Conservation (phyloP, 2,797 vertebrate genomes). For the Rhincodon typus region DNA sequence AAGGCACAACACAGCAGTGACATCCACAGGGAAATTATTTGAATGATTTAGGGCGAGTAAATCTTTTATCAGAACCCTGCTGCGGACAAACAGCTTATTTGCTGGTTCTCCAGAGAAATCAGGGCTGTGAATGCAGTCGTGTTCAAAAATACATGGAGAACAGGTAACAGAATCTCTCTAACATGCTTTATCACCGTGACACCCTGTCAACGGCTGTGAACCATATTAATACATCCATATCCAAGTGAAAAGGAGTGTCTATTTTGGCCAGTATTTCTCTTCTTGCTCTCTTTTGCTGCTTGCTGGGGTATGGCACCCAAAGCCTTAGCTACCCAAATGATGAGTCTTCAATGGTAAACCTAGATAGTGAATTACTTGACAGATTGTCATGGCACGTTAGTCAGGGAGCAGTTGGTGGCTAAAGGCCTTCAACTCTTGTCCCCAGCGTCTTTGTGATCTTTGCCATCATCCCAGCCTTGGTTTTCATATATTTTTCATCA, state of each 20-base stretch:
- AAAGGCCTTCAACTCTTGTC: too few species aligned
- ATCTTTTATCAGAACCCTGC: too few species aligned
- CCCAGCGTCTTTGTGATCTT: not conserved
- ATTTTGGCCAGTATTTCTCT: not conserved
- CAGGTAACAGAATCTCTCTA: too few species aligned
- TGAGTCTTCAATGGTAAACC: not conserved
- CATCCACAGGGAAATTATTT: not conserved
- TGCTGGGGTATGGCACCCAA: not conserved
- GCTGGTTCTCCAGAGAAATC: not conserved
- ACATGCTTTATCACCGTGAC: not conserved
- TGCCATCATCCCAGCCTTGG: too few species aligned
- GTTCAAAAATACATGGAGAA: not conserved
- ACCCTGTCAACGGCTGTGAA: not conserved
- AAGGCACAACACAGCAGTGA: slow-evolving; percentile 33
- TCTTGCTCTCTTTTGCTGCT: not conserved
- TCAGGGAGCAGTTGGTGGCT: not conserved
- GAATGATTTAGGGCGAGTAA: not conserved
- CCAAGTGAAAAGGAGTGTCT: not conserved
- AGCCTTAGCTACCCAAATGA: not conserved
- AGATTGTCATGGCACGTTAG: not conserved
- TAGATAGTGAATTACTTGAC: not conserved
- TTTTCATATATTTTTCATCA: too few species aligned
- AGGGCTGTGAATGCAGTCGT: not conserved
- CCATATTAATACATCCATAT: not conserved
- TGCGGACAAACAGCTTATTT: not conserved